These are phyloP conservation scores for Aulostomus chinensis DNA, from an alignment of 2,797 vertebrate species.

Conservation along the genomic window DNA sequence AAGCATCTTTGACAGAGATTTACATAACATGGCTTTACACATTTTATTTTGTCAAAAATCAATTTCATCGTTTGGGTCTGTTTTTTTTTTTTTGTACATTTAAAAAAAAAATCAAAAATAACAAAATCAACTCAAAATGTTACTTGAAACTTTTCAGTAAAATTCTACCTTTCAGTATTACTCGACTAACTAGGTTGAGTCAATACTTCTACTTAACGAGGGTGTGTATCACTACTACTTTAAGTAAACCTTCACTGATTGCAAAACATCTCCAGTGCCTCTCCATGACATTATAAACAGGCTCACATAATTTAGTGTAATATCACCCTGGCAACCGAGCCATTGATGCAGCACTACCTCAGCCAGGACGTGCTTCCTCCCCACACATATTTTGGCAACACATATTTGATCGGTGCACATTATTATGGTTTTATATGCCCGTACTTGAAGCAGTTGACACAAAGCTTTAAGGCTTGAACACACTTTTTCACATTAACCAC, in stretches of 20 bases:
- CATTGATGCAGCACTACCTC: constrained; percentile 32
- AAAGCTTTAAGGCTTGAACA: constrained; percentile 30
- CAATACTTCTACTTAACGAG: too few relatives aligned
- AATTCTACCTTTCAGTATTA: too few relatives aligned
- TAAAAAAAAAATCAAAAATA: too few relatives aligned
- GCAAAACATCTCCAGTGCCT: neutral
- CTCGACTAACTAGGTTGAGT: too few relatives aligned
- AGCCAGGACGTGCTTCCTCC: constrained; percentile 29
- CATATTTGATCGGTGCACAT: constrained; percentile 24
- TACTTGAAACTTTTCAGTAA: too few relatives aligned
- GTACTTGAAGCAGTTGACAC: constrained; percentile 39
- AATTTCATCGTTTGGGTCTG: too few relatives aligned
- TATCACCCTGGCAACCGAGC: constrained; percentile 26
- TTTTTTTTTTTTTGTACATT: too few relatives aligned
- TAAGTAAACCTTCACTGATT: neutral
- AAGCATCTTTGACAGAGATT: too few relatives aligned
- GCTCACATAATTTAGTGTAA: constrained; percentile 19
- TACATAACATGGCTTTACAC: too few relatives aligned
- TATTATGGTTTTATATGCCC: constrained; percentile 26
- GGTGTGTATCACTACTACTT: too few relatives aligned
- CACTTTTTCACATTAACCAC: constrained; percentile 32
- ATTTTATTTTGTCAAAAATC: too few relatives aligned
- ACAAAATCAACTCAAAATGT: too few relatives aligned
- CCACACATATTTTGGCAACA: constrained; percentile 33
- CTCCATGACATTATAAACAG: neutral